These are phyloP conservation scores for Eclectus roratus DNA, from an alignment of 2,113 vertebrate species.

Conservation along the genomic window DNA sequence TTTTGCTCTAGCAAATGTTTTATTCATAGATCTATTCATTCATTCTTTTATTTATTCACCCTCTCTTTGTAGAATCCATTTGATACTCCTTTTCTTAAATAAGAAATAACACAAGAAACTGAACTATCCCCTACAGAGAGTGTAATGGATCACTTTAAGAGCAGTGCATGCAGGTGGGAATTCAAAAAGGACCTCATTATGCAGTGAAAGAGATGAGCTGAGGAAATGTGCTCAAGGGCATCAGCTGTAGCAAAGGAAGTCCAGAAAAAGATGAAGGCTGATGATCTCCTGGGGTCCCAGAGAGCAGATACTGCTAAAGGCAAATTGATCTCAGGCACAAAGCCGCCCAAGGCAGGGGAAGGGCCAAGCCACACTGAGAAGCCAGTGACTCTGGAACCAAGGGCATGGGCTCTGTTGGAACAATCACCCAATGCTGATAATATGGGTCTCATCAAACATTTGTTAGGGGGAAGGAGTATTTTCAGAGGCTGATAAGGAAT, in stretches of 20 bases:
- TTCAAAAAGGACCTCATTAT: neutral
- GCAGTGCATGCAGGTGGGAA: neutral
- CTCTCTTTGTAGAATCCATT: neutral
- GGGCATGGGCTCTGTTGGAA: neutral
- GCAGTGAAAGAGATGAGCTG: neutral
- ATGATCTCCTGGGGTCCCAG: neutral
- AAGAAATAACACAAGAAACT: neutral
- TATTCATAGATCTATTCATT: constrained; percentile 61
- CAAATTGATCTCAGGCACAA: neutral
- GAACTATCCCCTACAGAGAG: neutral
- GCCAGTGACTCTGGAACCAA: neutral
- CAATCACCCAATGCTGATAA: fast-evolving
- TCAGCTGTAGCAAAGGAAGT: neutral
- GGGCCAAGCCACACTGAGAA: neutral
- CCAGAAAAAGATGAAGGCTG: neutral
- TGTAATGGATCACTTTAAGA: neutral
- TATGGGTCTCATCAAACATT: neutral
- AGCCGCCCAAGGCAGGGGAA: neutral
- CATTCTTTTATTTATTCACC: constrained; percentile 38
- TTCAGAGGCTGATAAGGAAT: neutral
- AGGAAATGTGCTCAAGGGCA: neutral
- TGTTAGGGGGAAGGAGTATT: neutral
- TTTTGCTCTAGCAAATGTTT: constrained; percentile 44
- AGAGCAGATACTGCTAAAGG: neutral
- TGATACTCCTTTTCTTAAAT: neutral